Base-by-base conservation (phyloP, 2,888 invertebrate genomes). In the Sicus ferrugineus region DNA sequence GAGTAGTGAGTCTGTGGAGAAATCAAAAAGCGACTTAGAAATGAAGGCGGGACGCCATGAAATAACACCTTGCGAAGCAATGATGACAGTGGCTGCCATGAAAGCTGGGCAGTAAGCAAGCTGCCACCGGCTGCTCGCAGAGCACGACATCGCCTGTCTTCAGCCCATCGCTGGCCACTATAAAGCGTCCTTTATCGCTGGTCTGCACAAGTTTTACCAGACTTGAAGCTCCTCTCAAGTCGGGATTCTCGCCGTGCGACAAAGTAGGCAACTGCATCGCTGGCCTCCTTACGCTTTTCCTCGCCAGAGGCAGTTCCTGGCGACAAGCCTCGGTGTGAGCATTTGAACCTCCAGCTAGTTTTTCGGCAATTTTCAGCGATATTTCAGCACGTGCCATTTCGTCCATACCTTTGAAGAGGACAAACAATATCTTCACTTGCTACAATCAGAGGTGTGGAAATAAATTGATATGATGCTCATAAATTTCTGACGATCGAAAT, bases 21-120 rank as follows among this genome's bases (percentile, higher is more conserved):
- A n/a, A n/a, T n/a, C n/a, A n/a, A 16, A 42, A 7, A 42, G 5
- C n/a, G 11, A 9, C 5, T 42, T 42, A n/a, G 2, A 7, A 34
- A 7, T 6, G 3, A 58, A 6, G 2, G n/a, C 42, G 16, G n/a
- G 14, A 34, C 42, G 11, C 46, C 31, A 28, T 31, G 0, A 2
- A 1, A n/a, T n/a, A n/a, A 48, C 76, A 93, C 93, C 92, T 89
- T 77, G 88, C 87, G 76, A 93, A 93, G 80, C 95, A 95, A 80
- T 94, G 89, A 73, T 92, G 89, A 78, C 95, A 95, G 81, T 94
- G 92, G 1, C 92, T 90, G 2, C 94, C 93, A 80, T 90, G 92
- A 81, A 87, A 90, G 75, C 91, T 91, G 0, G 92, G 89, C 16
- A 92, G 84, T 1, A 95, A 86, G 76, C 91, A 92, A 0, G 93